A percentile compares a stretch with the other conserved stretches of the same genome.
phyloP scores from a whole-genome alignment of 2,888 invertebrate genomes.

The Microctonus aethiopoides region DNA sequence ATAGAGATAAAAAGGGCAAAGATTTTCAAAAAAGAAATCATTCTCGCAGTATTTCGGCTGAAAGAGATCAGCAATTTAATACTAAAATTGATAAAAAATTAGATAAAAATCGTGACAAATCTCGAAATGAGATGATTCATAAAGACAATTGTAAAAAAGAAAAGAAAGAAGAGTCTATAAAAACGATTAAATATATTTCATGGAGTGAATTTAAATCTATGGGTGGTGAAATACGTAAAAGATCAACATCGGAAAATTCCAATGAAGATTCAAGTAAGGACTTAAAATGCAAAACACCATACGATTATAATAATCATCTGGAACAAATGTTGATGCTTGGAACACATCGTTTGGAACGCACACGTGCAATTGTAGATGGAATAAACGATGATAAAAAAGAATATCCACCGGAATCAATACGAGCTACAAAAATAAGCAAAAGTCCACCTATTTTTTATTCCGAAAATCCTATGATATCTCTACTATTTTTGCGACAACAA shows the following conservation, averaged over 20 bases:
- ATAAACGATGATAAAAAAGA: slow-evolving; percentile 54
- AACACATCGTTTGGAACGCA: slow-evolving; percentile 52
- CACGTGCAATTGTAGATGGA: slow-evolving; percentile 52
- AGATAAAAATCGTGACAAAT: slow-evolving; percentile 29
- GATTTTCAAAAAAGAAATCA: too few species aligned
- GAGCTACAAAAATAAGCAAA: slow-evolving; percentile 53
- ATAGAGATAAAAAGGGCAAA: slow-evolving; percentile 37
- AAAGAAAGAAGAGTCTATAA: slow-evolving; percentile 36
- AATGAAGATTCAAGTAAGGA: slow-evolving; percentile 9
- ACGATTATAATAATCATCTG: slow-evolving; percentile 57
- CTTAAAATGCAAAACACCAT: slow-evolving; percentile 49
- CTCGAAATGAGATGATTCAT: slow-evolving; percentile 5
- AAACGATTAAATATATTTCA: slow-evolving; percentile 46
- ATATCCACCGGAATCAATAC: slow-evolving; percentile 61
- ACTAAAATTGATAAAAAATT: slow-evolving; percentile 21
- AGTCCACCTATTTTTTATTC: slow-evolving; percentile 53
- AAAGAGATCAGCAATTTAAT: slow-evolving; percentile 36
- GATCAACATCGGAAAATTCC: not conserved
- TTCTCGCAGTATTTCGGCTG: slow-evolving; percentile 27
- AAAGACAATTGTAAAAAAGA: slow-evolving; percentile 23
- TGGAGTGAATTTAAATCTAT: slow-evolving; percentile 56
- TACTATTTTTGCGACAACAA: slow-evolving; percentile 52
- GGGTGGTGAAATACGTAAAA: slow-evolving; percentile 24
- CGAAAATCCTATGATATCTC: slow-evolving; percentile 59
- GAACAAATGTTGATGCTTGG: slow-evolving; percentile 62